Evolutionary conservation across 2,888 invertebrate genomes (phyloP), one percentile per base, ranked within the genome.

Genomic region (Pycnomerus fuliginosus): DNA sequence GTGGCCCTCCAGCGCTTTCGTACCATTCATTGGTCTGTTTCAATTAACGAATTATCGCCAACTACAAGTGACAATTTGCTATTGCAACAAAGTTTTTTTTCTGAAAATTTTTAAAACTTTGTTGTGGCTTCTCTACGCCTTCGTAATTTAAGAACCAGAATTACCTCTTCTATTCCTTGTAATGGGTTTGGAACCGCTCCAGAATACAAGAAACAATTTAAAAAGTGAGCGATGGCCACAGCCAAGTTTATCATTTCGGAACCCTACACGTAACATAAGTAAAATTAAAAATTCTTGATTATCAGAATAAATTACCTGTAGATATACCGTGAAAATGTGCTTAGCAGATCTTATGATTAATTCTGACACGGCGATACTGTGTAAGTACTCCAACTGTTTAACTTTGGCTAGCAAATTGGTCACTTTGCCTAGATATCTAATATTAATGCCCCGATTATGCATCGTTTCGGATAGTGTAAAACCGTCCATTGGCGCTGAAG

Each of bases 401-500:
- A 90, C 85, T 67, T 88, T 85, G 1, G 79, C 74, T 33, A 97
- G 75, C 69, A 88, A 82, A 46, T 82, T 80, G 29, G 90, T 87
- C 29, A 99, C 85, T 75, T 92, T 90, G 32, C 98, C 98, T 54
- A 99, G 78, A 73, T 99, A 99, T 43, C 98, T 83, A 55, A 98
- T 86, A 75, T 99, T 99, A 64, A 99, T 95, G 55, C 99, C 99
- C 53, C 91, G 85, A 58, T 87, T 88, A 74, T 99, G 99, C 71
- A 99, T 77, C 4, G 93, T 88, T 71, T 97, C 96, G 0, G 92
- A 85, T 47, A 99, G 77, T 1, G 91, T 93, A 37, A 82, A 81
- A 32, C 98, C 98, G 75, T 99, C 98, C 83, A 97, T 91, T 0
- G 96, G 95, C 2, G 94, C 90, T 0, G 92, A 85, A 2, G 90